Percentiles rank a stretch among this genome's conserved stretches.
Evolutionary conservation across 92 coral and sea anemone species (phyloP).

Genomic region (Blastomussa wellsi): DNA sequence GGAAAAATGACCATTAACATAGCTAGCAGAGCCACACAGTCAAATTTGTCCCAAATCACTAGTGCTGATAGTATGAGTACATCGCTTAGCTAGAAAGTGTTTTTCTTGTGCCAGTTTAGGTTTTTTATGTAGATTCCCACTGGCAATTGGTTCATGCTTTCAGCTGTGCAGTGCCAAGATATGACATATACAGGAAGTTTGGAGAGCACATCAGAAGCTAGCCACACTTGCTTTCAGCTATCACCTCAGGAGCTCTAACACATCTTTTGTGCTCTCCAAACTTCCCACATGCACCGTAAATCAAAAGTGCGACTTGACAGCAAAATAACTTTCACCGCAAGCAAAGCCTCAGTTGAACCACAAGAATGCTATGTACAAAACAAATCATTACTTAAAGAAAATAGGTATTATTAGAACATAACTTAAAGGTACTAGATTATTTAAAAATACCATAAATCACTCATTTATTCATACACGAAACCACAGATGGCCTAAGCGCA

Average conservation of each 20-base stretch:
- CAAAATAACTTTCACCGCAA: neutral
- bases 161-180: too few relatives aligned
- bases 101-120: too few relatives aligned
- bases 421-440: neutral
- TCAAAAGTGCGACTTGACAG: neutral
- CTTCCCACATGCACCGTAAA: too few relatives aligned
- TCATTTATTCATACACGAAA: neutral
- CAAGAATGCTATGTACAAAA: slow-evolving; percentile 4
- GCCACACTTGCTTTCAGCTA: too few relatives aligned
- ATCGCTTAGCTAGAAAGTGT: too few relatives aligned
- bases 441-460: neutral
- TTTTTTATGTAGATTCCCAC: too few relatives aligned
- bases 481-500: too few relatives aligned
- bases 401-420: slow-evolving; percentile 7
- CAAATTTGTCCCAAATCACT: neutral
- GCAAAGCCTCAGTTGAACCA: neutral
- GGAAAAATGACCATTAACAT: neutral
- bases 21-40: too few relatives aligned
- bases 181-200: too few relatives aligned
- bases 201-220: too few relatives aligned
- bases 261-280: neutral
- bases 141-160: too few relatives aligned
- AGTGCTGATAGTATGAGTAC: too few relatives aligned
- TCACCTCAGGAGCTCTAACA: neutral
- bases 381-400: neutral